Percentiles rank a stretch among this genome's conserved stretches.
Conservation (phyloP, 2,797 vertebrate species). For the Nannoperca obscura region DNA sequence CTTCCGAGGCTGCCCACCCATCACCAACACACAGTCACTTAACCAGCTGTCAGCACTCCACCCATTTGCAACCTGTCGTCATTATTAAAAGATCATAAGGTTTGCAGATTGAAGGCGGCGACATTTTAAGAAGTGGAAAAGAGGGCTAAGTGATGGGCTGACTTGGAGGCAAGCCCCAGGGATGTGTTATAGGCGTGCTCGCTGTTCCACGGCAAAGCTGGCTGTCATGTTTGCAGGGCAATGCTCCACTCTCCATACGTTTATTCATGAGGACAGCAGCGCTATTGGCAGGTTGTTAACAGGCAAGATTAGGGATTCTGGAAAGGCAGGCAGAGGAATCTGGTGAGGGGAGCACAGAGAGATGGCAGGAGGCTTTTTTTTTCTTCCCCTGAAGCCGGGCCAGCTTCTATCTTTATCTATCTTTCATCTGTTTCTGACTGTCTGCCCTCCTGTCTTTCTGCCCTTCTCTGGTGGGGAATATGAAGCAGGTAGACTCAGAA, state of each 20-base stretch:
- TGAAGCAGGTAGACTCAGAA: slow-evolving; percentile 66
- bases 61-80: slow-evolving; percentile 71
- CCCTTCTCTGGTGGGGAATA: slow-evolving; percentile 64
- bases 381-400: slow-evolving; percentile 38
- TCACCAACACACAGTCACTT: slow-evolving; percentile 45
- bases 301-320: slow-evolving; percentile 73
- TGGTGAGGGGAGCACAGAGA: slow-evolving; percentile 48
- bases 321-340: slow-evolving; percentile 67
- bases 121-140: slow-evolving; percentile 62
- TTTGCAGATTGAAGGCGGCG: slow-evolving; percentile 61
- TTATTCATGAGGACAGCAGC: slow-evolving; percentile 79
- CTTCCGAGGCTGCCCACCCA: slow-evolving; percentile 39
- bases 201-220: slow-evolving; percentile 34
- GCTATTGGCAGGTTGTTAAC: slow-evolving; percentile 82
- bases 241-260: slow-evolving; percentile 63
- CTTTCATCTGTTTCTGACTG: slow-evolving; percentile 75
- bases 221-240: slow-evolving; percentile 76
- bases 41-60: slow-evolving; percentile 54
- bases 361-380: slow-evolving; percentile 51
- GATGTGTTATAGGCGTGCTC: slow-evolving; percentile 49
- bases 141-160: slow-evolving; percentile 55
- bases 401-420: slow-evolving; percentile 75
- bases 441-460: slow-evolving; percentile 67
- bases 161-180: slow-evolving; percentile 56
- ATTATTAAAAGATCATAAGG: slow-evolving; percentile 78